Base-by-base conservation (phyloP, 1,140 invertebrate species). In the Ylistrum balloti region DNA sequence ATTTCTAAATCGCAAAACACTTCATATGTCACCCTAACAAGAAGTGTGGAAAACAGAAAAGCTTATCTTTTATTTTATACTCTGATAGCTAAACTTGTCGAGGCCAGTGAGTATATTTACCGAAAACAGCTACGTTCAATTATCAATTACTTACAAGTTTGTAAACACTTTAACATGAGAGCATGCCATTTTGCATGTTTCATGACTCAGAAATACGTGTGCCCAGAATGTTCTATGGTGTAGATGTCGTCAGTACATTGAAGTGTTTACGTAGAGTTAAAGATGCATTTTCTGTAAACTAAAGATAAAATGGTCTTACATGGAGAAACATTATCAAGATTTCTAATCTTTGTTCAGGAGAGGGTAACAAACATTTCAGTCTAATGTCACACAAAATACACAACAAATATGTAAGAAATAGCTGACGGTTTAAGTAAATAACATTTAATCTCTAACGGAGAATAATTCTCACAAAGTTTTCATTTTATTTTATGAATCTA, bases 211-310 rank as follows among this genome's bases (percentile, higher is more conserved):
- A 74, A n/a, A 74, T 74, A 74, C 56, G n/a, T 3, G 5, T 28
- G 56, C 56, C 56, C 56, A 74, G 56, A 28, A 74, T n/a, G 28
- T 74, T 74, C 56, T 28, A 22, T 17, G 17, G 13, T n/a, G n/a
- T 74, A 28, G 56, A 74, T 7, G n/a, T 17, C 56, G 9, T n/a
- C n/a, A 74, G n/a, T 74, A 7, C 17, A 17, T 74, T 74, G n/a
- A 74, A 74, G n/a, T 74, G 56, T 74, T 74, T 74, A 74, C 56
- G n/a, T 74, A 74, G 0, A 74, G 56, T 74, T n/a, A 74, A 74
- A 74, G 56, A 74, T 74, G 56, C 22, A 74, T 74, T 74, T 74
- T 74, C 35, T 5, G 56, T 28, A 28, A 74, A 74, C n/a, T n/a
- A 9, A 28, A 7, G 22, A 74, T 74, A 74, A 74, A 74, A 74